Evolutionary conservation across 2,113 vertebrate species (phyloP).

Genomic region (Callaeas wilsoni): DNA sequence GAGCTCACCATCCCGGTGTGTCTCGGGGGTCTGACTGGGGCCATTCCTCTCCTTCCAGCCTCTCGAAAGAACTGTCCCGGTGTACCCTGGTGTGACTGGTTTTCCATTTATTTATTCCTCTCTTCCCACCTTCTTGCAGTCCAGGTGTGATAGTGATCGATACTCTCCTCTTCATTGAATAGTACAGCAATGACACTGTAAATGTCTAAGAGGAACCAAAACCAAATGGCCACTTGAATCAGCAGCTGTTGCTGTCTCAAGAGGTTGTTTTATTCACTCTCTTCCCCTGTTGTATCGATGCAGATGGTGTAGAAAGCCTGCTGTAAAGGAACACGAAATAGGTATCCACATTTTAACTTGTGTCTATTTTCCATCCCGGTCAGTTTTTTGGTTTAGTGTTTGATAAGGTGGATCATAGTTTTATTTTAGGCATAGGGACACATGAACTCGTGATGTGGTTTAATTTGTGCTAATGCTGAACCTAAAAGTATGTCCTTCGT

Average conservation of each 20-base stretch:
- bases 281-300: neutral
- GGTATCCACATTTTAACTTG: neutral
- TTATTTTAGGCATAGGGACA: neutral
- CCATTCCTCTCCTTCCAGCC: neutral
- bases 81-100: neutral
- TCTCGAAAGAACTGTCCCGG: neutral
- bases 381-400: neutral
- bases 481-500: neutral
- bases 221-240: neutral
- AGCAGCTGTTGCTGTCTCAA: neutral
- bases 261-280: neutral
- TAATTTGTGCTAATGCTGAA: neutral
- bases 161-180: fast-evolving
- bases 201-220: neutral
- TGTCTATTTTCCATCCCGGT: neutral
- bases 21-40: no score
- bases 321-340: neutral
- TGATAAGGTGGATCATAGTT: fast-evolving
- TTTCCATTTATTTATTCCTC: neutral
- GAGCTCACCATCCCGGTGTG: neutral
- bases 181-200: fast-evolving
- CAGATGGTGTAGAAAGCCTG: neutral
- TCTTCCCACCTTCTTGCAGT: neutral
- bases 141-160: fast-evolving
- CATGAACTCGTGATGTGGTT: fast-evolving